Percentiles rank a stretch among this genome's conserved stretches.
Evolutionary conservation across 2,113 vertebrate genomes (phyloP).

Genomic region (Castor canadensis): DNA sequence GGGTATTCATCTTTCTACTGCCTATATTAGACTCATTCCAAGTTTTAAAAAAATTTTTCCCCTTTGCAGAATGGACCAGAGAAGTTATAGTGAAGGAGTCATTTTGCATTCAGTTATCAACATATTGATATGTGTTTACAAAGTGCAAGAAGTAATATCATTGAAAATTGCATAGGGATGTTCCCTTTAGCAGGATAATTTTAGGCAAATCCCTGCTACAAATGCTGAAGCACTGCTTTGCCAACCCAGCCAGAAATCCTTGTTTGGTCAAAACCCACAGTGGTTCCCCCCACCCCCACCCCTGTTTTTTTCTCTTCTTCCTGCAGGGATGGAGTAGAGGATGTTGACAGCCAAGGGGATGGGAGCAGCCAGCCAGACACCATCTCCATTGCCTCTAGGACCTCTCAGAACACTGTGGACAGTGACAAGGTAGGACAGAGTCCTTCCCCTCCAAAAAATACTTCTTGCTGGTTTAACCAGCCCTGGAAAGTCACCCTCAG

Average conservation of each 20-base stretch:
- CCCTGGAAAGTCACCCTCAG: neutral
- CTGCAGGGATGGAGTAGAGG: constrained; percentile 94
- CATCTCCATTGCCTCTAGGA: constrained; percentile 97
- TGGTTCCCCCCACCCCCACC: constrained; percentile 70
- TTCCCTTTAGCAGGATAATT: constrained; percentile 56
- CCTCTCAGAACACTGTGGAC: constrained; percentile 98
- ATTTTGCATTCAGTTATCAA: constrained; percentile 56
- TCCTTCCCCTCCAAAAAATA: constrained; percentile 53
- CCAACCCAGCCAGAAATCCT: constrained; percentile 53
- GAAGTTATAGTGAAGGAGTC: neutral
- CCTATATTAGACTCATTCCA: constrained; percentile 54
- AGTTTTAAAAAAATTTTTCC: neutral
- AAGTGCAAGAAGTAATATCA: constrained; percentile 34
- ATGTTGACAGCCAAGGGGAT: constrained; percentile 97
- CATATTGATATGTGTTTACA: constrained; percentile 60
- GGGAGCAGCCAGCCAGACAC: constrained; percentile 99
- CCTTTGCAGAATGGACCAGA: neutral
- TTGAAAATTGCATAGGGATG: constrained; percentile 59
- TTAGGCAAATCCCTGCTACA: constrained; percentile 49
- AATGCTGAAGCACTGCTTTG: neutral
- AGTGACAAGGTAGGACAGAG: constrained; percentile 96
- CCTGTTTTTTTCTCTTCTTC: constrained; percentile 63
- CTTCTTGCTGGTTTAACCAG: neutral
- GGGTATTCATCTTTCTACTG: constrained; percentile 18
- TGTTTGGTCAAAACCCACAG: constrained; percentile 54